Evolutionary conservation across 2,113 vertebrate genomes (phyloP), one percentile per base, ranked within the genome.

Genomic region (Clinocottus analis): DNA sequence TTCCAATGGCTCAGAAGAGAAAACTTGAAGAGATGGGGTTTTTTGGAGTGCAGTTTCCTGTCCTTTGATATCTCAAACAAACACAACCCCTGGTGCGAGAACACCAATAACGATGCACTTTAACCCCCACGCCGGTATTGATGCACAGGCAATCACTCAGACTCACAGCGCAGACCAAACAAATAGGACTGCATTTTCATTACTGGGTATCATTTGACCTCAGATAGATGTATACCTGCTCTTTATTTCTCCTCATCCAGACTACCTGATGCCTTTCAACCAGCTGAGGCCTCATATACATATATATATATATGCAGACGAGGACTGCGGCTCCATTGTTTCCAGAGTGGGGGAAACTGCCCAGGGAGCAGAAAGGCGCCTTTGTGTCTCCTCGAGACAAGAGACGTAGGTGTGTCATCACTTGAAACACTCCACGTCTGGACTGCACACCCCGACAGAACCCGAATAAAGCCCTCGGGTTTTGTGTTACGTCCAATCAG

Each of bases 331-430:
- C 65, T 72, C 82, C 83, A 29, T 85, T 90, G 87, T 88, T 86
- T 62, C 68, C 47, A 47, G 72, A 74, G 75, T 71, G 81, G 19
- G n/a, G 72, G 49, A 70, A 85, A 72, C 68, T 82, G 72, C 59
- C 68, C 58, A 16, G 23, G 49, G 72, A 84, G 77, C 63, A 89
- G 75, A 90, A 85, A 55, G 78, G 31, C 60, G 69, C 65, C 87
- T 87, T 89, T 92, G 88, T 91, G 90, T 87, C 70, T 72, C 62
- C 65, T 78, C 71, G 23, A 84, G 87, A 88, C 82, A 56, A 85
- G 73, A 85, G 73, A 75, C 29, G 61, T 79, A 77, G 80, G 68
- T 81, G 81, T 35, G 45, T 79, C 83, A 75, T 82, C 81, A 86
- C 81, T 90, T 79, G 74, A 87, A 90, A 62, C 61, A 56, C 78